Base-by-base conservation (phyloP, 2,888 invertebrate species). In the Sturmia bella region DNA sequence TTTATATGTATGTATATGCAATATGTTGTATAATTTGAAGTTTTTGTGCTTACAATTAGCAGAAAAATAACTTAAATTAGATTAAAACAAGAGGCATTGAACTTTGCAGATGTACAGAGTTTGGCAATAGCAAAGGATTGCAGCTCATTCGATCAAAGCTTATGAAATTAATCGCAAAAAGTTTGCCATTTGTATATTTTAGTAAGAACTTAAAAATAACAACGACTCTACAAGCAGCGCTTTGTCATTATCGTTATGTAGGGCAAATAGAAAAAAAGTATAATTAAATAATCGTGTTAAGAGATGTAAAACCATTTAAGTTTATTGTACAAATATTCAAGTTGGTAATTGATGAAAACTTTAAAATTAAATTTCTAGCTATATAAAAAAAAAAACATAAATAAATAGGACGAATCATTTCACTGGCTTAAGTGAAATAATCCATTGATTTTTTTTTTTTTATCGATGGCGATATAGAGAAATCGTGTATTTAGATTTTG, bases 41-140 rank as follows among this genome's bases (percentile, higher is more conserved):
- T 56, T 37, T 45, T 77, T 74, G 82, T 82, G 82, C 82, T 78
- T 78, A 78, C 41, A 78, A 74, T 66, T 74, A 81, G 68, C 69
- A 70, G 21, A 77, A 43, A 57, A 56, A 17, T 41, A 69, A 68
- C 69, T 78, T 78, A 78, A 74, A 59, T 52, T 66, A 48, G 3
- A 21, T 15, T 17, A 61, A 64, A 43, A 57, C 39, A 59, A 32
- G n/a, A 70, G 45, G 45, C 50, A 6, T 37, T 39, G 9, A 32
- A 48, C 12, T 41, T 52, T 59, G 50, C 59, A 52, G 43, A 59
- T 48, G 7, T 24, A 19, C 7, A n/a, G 11, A 15, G 39, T 48
- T 27, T 12, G 48, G 9, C 17, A 52, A 50, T 11, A 6, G 32
- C 7, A 19, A n/a, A 19, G 17, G 32, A 74, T 9, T 59, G 12